Conservation (phyloP, 2,113 vertebrate species). For the Opisthocomus hoazin region DNA sequence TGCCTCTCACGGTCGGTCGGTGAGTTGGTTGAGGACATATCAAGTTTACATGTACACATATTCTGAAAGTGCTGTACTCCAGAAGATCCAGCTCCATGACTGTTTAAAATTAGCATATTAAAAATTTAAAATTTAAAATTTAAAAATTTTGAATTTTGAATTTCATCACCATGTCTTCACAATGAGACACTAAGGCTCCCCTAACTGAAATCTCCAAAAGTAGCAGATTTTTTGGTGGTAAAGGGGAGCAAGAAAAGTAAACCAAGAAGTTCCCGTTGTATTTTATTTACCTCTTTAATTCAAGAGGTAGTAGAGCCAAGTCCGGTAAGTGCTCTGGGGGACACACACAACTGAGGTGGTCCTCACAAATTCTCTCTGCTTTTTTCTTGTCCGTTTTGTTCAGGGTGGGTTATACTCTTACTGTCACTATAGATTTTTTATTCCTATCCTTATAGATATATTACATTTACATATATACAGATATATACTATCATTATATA, state of each 20-base stretch:
- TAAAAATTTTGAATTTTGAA: neutral
- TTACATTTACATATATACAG: too few species aligned
- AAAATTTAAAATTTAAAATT: constrained; percentile 9
- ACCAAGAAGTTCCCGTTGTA: neutral
- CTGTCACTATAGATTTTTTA: too few species aligned
- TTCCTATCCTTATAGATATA: too few species aligned
- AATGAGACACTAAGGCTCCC: constrained; percentile 33
- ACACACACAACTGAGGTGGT: neutral
- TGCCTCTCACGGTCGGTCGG: neutral
- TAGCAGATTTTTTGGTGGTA: neutral
- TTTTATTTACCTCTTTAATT: neutral
- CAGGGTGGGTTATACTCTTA: constrained; percentile 16
- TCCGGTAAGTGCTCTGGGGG: neutral
- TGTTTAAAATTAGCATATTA: neutral
- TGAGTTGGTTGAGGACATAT: neutral
- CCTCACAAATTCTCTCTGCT: neutral
- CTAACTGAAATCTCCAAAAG: constrained; percentile 29
- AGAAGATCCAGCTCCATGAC: constrained; percentile 59
- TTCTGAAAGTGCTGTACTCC: neutral
- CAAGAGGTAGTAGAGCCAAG: neutral
- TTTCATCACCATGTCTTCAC: constrained; percentile 45
- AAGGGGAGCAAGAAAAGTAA: constrained; percentile 7
- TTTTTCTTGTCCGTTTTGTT: neutral
- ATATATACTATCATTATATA: too few species aligned
- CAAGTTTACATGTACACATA: neutral